Evolutionary conservation across 2,797 vertebrate genomes (phyloP), one percentile per base, ranked within the genome.

Genomic region (Lycodopsis pacificus): DNA sequence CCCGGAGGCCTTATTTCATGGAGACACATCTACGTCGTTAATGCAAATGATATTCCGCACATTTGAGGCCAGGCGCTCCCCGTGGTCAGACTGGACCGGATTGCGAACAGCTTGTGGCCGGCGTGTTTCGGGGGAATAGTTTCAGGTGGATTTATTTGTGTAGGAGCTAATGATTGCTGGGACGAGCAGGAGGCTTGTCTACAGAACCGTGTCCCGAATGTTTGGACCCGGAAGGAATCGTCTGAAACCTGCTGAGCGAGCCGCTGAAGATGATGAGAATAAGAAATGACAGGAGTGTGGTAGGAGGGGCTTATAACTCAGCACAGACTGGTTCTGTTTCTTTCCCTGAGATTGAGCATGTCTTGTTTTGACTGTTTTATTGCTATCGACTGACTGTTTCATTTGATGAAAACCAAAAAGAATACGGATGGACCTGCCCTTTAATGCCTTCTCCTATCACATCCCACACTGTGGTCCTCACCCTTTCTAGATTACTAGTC

Each of bases 161-260:
- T 57, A 51, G 69, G 61, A 76, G 58, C 7, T 63, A 11, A 75
- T 76, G 65, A 72, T 71, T 81, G 19, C 66, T 77, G 65, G 76
- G 76, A 82, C 14, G 73, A 77, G 53, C 3, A 7, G 48, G 2
- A 63, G 30, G 42, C 25, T 59, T 13, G 48, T 34, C 49, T 27
- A 38, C 58, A 53, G 49, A 61, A 62, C 46, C 38, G 1, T 48
- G 6, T 56, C 70, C 81, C 66, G 4, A 44, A 71, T 62, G 40
- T 61, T 25, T 44, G 74, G 70, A 66, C 73, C 51, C n/a, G 4
- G 70, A 85, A 77, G 73, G 71, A 77, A 69, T 79, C 61, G 6
- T 59, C 14, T n/a, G 56, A 65, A 72, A 62, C 79, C 65, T 22
- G 2, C 76, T 19, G 56, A 73, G 74, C 13, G 32, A 46, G 20